These are phyloP conservation scores for Acanthacorydalis orientalis DNA, from an alignment of 2,888 invertebrate species.

Conservation along the genomic window DNA sequence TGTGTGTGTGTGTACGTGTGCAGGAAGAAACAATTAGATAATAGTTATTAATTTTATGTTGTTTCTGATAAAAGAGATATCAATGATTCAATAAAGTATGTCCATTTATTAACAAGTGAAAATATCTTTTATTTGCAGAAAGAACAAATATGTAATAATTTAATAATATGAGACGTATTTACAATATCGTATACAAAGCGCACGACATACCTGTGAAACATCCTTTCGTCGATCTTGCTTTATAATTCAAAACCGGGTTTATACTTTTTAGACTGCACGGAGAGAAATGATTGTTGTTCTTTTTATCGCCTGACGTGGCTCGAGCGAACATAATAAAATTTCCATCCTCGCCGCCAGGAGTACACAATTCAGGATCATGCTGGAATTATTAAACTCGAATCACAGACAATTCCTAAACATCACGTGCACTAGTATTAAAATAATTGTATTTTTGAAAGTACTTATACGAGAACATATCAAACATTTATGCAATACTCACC, in stretches of 20 bases:
- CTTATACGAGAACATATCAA: neutral
- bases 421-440: too few relatives aligned
- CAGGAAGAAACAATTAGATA: too few relatives aligned
- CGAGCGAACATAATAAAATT: constrained; percentile 99
- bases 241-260: constrained; percentile 80
- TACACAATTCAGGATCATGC: constrained; percentile 91
- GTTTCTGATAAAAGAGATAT: too few relatives aligned
- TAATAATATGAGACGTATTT: too few relatives aligned
- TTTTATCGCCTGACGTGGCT: constrained; percentile 94
- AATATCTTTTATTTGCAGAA: too few relatives aligned
- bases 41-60: too few relatives aligned
- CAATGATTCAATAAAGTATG: too few relatives aligned
- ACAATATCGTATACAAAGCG: neutral
- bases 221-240: constrained; percentile 76
- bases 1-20: too few relatives aligned
- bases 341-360: constrained; percentile 90
- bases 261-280: constrained; percentile 86
- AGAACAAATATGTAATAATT: too few relatives aligned
- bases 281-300: constrained; percentile 95
- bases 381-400: constrained; percentile 20
- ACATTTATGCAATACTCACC: constrained; percentile 35
- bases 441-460: neutral
- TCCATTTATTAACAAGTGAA: too few relatives aligned
- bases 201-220: constrained; percentile 67
- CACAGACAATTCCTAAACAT: too few relatives aligned